Evolutionary conservation across 2,113 vertebrate species (phyloP).

Genomic region (Antechinus flavipes): DNA sequence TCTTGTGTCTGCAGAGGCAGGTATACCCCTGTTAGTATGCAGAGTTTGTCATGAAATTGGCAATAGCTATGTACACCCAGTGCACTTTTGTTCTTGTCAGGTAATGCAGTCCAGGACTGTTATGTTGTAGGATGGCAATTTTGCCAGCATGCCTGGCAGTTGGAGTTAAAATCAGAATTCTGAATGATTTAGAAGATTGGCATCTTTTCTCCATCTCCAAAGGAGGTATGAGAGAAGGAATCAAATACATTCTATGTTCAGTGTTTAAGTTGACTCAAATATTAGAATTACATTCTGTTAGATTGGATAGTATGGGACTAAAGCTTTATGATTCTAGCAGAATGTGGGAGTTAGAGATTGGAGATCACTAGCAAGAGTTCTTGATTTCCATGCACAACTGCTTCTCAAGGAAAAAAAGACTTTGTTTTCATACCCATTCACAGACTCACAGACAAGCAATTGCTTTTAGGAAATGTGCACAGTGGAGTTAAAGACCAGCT

Average conservation of each 20-base stretch:
- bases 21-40: constrained; percentile 55
- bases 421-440: not conserved
- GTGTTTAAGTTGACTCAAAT: constrained; percentile 1
- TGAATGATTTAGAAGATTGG: constrained; percentile 49
- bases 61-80: not conserved
- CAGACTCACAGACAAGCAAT: not conserved
- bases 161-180: constrained; percentile 69
- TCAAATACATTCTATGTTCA: not conserved
- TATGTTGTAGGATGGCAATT: constrained; percentile 40
- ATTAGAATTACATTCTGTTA: not conserved
- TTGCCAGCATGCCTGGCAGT: constrained; percentile 51
- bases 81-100: constrained; percentile 50
- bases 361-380: constrained; percentile 14
- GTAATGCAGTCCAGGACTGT: constrained; percentile 50
- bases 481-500: not conserved
- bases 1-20: constrained; percentile 37
- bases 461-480: not conserved
- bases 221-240: not conserved
- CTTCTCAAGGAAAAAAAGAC: not conserved
- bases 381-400: not conserved
- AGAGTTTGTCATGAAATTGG: constrained; percentile 39
- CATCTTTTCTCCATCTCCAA: constrained; percentile 13
- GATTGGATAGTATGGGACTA: not conserved
- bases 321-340: not conserved
- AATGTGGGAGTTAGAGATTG: constrained; percentile 28